A percentile compares a stretch with the other conserved stretches of the same genome.
Evolutionary conservation across 2,113 vertebrate species (phyloP).

Genomic region (Eretmodus cyanostictus): DNA sequence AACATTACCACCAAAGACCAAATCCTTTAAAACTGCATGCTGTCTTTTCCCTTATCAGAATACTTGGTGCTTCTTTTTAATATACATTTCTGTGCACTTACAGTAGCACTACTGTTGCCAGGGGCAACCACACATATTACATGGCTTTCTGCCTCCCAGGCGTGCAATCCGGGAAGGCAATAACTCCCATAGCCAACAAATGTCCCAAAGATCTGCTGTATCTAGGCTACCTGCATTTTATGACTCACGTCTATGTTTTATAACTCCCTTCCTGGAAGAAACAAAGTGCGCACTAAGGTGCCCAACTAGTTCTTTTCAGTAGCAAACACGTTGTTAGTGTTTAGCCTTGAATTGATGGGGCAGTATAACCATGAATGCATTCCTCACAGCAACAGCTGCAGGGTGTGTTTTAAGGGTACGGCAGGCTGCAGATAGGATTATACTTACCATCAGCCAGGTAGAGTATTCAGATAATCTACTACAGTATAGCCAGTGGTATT

Average conservation of each 20-base stretch:
- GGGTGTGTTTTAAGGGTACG: not conserved
- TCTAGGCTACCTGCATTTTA: conserved; percentile 22
- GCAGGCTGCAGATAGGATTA: not conserved
- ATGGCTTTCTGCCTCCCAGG: conserved; percentile 32
- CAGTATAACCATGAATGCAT: not conserved
- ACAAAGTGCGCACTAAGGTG: not conserved
- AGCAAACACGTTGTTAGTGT: not conserved
- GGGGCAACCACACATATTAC: conserved; percentile 54
- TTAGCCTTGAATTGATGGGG: not conserved
- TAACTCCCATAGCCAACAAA: conserved; percentile 45
- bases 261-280: conserved; percentile 9
- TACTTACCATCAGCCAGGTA: not conserved
- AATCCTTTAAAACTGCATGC: not conserved
- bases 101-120: conserved; percentile 37
- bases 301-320: not conserved
- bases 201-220: conserved; percentile 44
- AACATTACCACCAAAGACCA: not conserved
- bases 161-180: conserved; percentile 38
- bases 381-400: not conserved
- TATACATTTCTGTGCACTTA: conserved; percentile 18
- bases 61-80: not conserved
- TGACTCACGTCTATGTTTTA: conserved; percentile 49
- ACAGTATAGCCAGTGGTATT: not conserved
- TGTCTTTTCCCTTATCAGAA: not conserved
- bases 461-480: not conserved